phyloP scores from a whole-genome alignment of 2,113 vertebrate species.

The Glaucomys volans region DNA sequence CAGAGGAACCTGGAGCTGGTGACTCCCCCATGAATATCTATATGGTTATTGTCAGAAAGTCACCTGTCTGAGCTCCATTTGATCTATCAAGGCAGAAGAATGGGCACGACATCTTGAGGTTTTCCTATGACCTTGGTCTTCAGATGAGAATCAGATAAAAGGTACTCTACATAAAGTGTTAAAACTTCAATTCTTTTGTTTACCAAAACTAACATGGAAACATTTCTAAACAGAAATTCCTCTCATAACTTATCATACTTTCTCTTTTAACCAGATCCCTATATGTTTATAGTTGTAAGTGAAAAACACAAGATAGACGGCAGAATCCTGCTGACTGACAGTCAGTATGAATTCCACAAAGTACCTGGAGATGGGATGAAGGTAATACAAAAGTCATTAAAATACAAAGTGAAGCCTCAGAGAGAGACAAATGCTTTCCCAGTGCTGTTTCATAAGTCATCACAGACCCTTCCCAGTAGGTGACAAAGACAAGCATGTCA shows the following conservation, averaged over 20 bases:
- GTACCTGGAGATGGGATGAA: conserved; percentile 82
- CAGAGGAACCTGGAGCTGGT: not conserved
- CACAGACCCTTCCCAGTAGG: not conserved
- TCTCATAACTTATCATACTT: not conserved
- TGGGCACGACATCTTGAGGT: not conserved
- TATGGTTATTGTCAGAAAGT: not conserved
- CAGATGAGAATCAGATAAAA: not conserved
- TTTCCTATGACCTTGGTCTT: not conserved
- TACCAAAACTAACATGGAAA: not conserved
- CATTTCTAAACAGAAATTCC: not conserved
- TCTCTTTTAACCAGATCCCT: not conserved
- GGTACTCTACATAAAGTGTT: not conserved
- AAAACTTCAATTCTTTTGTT: not conserved
- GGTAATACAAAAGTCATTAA: not conserved
- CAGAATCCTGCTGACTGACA: conserved; percentile 97
- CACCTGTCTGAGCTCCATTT: not conserved
- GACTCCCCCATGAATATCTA: not conserved
- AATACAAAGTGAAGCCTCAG: not conserved
- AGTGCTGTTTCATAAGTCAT: not conserved
- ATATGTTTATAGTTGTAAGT: conserved; percentile 90
- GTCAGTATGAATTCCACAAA: conserved; percentile 94
- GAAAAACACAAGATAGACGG: conserved; percentile 99
- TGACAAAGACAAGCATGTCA: not conserved
- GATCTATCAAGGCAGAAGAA: not conserved
- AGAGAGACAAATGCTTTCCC: not conserved